These are phyloP conservation scores for Collichthys lucidus DNA, from an alignment of 2,113 vertebrate genomes.

Conservation along the genomic window DNA sequence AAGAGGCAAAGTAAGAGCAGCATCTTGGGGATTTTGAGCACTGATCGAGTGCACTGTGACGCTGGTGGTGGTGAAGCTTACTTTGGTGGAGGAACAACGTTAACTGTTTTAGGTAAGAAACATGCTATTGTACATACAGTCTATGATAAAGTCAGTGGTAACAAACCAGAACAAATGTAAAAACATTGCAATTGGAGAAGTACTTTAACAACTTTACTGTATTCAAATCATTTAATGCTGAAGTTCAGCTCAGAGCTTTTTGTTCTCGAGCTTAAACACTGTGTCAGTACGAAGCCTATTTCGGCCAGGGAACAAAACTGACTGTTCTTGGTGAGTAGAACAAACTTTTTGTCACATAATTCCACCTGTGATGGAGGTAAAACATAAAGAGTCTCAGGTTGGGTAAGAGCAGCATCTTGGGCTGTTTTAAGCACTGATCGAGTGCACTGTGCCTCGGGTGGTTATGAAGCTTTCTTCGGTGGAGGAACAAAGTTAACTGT, in stretches of 20 bases:
- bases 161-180: no score
- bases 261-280: not conserved
- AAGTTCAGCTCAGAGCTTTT: not conserved
- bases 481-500: slow-evolving; percentile 69
- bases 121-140: no score
- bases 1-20: not conserved
- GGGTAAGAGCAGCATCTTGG: not conserved
- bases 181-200: no score
- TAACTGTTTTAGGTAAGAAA: not conserved
- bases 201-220: no score
- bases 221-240: not conserved
- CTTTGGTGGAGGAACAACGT: not conserved
- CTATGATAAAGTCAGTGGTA: no score
- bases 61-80: not conserved
- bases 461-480: slow-evolving; percentile 76
- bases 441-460: slow-evolving; percentile 9
- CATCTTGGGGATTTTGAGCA: not conserved
- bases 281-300: not conserved
- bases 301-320: not conserved
- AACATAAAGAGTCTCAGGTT: no score
- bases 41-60: slow-evolving; percentile 10
- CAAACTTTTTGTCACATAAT: no score
- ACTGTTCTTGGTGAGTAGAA: not conserved
- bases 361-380: no score
- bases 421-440: not conserved